Percentiles rank a stretch among this genome's conserved stretches.
Evolutionary conservation across 2,797 vertebrate species (phyloP).

Genomic region (Allobates femoralis): DNA sequence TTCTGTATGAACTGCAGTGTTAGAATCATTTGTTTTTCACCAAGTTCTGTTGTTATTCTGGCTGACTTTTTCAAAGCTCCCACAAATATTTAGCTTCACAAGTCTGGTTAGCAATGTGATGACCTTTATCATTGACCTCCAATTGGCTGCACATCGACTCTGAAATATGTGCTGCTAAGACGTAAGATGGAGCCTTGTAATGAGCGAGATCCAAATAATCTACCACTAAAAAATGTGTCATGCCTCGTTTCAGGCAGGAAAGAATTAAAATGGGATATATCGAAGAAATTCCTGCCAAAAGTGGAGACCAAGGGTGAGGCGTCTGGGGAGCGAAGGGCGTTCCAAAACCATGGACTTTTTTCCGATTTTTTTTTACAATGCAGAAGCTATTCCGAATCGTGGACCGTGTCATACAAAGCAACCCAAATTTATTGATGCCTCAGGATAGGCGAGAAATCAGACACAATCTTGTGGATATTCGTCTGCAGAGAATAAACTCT

Average conservation of each 20-base stretch:
- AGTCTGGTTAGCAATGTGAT: slow-evolving; percentile 63
- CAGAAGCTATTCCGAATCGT: slow-evolving; percentile 25
- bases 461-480: background rate
- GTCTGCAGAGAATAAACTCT: background rate
- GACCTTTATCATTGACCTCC: slow-evolving; percentile 65
- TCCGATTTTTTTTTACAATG: slow-evolving; percentile 19
- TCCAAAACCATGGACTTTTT: slow-evolving; percentile 21
- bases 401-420: slow-evolving; percentile 2
- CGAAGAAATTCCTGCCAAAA: slow-evolving; percentile 58
- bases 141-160: slow-evolving; percentile 71
- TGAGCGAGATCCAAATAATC: slow-evolving; percentile 72
- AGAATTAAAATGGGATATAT: slow-evolving; percentile 53
- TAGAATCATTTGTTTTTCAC: slow-evolving; percentile 59
- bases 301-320: slow-evolving; percentile 23
- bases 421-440: background rate
- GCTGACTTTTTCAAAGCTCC: slow-evolving; percentile 55
- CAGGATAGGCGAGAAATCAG: background rate
- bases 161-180: slow-evolving; percentile 70
- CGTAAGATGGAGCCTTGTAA: slow-evolving; percentile 69
- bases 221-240: slow-evolving; percentile 70
- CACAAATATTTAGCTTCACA: slow-evolving; percentile 70
- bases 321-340: slow-evolving; percentile 38
- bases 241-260: slow-evolving; percentile 61
- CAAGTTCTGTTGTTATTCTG: slow-evolving; percentile 41
- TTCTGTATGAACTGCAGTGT: slow-evolving; percentile 55